Evolutionary conservation across 2,113 vertebrate genomes (phyloP).

Genomic region (Salminus brasiliensis): DNA sequence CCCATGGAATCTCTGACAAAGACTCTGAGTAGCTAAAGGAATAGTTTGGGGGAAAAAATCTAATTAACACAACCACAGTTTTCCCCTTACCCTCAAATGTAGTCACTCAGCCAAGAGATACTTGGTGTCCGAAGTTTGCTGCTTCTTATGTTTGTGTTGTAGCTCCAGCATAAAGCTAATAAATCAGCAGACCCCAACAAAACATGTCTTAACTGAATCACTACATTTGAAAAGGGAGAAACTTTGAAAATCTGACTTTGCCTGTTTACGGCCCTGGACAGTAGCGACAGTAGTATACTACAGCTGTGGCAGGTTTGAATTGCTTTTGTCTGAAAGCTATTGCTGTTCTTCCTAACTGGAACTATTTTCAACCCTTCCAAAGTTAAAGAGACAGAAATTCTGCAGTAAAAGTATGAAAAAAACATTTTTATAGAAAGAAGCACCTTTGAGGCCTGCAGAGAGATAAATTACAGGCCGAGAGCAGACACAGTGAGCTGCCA

Average conservation of each 20-base stretch:
- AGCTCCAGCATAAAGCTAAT: too few species aligned
- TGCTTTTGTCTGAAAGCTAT: background rate
- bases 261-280: background rate
- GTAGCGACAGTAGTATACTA: background rate
- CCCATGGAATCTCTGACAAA: background rate
- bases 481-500: slow-evolving; percentile 5
- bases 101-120: too few species aligned
- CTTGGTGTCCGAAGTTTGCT: too few species aligned
- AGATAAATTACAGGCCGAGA: slow-evolving; percentile 9
- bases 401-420: slow-evolving; percentile 1
- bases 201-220: background rate
- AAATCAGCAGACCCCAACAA: too few species aligned
- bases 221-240: background rate
- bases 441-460: slow-evolving; percentile 19
- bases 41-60: too few species aligned
- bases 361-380: background rate
- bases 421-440: slow-evolving; percentile 3
- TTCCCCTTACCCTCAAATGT: background rate
- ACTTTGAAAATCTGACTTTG: background rate
- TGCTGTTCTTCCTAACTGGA: background rate
- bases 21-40: too few species aligned
- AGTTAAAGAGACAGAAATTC: background rate
- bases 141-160: too few species aligned
- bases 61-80: background rate
- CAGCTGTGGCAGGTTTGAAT: background rate